phyloP scores from a whole-genome alignment of 2,113 vertebrate genomes.

The Fukomys damarensis region DNA sequence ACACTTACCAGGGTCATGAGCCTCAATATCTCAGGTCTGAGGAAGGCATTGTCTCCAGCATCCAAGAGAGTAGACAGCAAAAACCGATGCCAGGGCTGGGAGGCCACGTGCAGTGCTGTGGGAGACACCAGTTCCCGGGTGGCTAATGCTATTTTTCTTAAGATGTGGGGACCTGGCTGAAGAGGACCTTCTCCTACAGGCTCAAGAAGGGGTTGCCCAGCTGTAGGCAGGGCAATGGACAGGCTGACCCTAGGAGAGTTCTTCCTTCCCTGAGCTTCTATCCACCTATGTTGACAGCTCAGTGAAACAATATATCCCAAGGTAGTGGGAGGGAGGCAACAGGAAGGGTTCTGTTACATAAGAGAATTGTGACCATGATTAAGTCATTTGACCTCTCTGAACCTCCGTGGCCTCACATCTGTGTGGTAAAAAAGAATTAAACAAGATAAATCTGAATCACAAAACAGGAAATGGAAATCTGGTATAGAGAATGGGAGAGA shows the following conservation, averaged over 20 bases:
- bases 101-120: conserved; percentile 88
- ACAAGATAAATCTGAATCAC: not conserved
- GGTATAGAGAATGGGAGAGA: not conserved
- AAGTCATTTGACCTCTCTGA: not conserved
- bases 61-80: conserved; percentile 90
- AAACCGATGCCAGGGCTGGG: conserved; percentile 94
- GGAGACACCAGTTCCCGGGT: not conserved
- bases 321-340: not conserved
- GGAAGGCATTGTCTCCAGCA: conserved; percentile 86
- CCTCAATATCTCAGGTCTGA: conserved; percentile 91
- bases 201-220: not conserved
- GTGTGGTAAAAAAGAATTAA: conserved; percentile 13
- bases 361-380: not conserved
- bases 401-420: not conserved
- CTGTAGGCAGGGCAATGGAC: not conserved
- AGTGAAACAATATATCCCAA: not conserved
- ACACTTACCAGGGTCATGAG: conserved; percentile 92
- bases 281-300: not conserved
- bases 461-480: not conserved
- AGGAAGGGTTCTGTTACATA: not conserved
- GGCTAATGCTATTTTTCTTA: not conserved
- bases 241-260: not conserved
- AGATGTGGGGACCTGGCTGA: not conserved
- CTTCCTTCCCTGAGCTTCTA: not conserved
- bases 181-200: not conserved